Percentiles rank a stretch among this genome's conserved stretches.
Evolutionary conservation across 2,797 vertebrate genomes (phyloP).

Genomic region (Borostomias antarcticus): DNA sequence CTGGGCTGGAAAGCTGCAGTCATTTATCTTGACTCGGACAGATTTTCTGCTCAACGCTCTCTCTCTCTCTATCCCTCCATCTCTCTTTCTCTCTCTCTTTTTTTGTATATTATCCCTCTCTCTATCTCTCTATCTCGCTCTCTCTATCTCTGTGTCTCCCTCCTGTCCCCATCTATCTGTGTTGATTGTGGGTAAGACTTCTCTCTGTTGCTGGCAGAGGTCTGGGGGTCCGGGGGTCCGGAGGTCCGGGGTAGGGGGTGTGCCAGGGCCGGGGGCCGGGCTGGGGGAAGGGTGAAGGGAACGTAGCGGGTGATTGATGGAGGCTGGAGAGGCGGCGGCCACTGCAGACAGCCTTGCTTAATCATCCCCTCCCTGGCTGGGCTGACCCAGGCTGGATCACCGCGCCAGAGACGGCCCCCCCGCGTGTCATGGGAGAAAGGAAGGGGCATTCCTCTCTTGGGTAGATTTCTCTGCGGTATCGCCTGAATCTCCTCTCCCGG

Average conservation of each 20-base stretch:
- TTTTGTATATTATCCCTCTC: too few relatives aligned
- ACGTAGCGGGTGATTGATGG: not conserved
- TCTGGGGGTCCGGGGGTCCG: too few relatives aligned
- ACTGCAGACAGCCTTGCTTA: not conserved
- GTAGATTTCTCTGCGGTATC: not conserved
- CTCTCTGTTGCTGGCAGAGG: too few relatives aligned
- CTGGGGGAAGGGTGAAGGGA: not conserved
- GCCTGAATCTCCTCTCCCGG: not conserved
- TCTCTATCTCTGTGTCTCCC: too few relatives aligned
- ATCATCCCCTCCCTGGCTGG: not conserved
- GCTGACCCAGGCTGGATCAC: not conserved
- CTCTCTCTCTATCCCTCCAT: not conserved
- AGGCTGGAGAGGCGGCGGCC: not conserved
- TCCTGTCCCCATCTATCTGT: too few relatives aligned
- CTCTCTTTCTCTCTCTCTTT: too few relatives aligned
- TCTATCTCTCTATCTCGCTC: too few relatives aligned
- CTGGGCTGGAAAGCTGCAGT: slow-evolving; percentile 8
- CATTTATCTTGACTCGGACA: slow-evolving; percentile 10
- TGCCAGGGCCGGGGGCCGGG: too few relatives aligned
- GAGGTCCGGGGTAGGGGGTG: too few relatives aligned
- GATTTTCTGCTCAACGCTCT: too few relatives aligned
- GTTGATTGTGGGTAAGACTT: too few relatives aligned
- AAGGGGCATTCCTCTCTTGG: not conserved
- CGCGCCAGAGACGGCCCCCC: not conserved
- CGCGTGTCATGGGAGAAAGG: not conserved